These are phyloP conservation scores for Callosobruchus maculatus DNA, from an alignment of 2,888 invertebrate species.

Conservation along the genomic window DNA sequence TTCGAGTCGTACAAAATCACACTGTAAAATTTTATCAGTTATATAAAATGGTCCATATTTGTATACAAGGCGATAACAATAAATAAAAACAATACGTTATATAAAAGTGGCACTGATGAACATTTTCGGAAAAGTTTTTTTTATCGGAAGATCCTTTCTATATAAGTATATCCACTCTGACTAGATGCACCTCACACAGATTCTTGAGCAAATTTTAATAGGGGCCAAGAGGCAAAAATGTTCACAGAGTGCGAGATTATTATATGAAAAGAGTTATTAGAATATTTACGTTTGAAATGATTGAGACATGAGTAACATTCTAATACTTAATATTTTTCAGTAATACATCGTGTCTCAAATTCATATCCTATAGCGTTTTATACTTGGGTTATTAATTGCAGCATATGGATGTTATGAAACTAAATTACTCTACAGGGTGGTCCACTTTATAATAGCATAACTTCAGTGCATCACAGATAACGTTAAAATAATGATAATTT, in stretches of 20 bases:
- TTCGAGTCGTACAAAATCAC: neutral
- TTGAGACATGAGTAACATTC: neutral
- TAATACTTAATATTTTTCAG: neutral
- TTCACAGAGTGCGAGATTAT: slow-evolving; percentile 22
- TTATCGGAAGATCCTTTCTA: neutral
- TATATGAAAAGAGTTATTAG: slow-evolving; percentile 5
- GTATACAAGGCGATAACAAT: neutral
- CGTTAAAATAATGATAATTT: too few relatives aligned
- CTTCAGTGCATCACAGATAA: too few relatives aligned
- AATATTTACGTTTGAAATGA: neutral
- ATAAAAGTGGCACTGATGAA: slow-evolving; percentile 2
- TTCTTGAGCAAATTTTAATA: slow-evolving; percentile 20
- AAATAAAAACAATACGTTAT: neutral
- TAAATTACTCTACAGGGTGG: too few relatives aligned
- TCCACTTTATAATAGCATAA: too few relatives aligned
- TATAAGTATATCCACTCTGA: neutral
- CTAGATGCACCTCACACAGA: slow-evolving; percentile 4
- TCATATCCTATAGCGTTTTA: neutral
- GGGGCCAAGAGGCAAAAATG: slow-evolving; percentile 21
- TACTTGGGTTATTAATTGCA: too few relatives aligned
- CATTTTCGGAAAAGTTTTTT: neutral
- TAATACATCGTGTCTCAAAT: neutral
- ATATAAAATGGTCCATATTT: neutral
- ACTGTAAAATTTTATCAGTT: neutral
- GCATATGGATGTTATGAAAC: too few relatives aligned